Base-by-base conservation (phyloP, 2,888 invertebrate species). In the Cataglyphis altisquamis region DNA sequence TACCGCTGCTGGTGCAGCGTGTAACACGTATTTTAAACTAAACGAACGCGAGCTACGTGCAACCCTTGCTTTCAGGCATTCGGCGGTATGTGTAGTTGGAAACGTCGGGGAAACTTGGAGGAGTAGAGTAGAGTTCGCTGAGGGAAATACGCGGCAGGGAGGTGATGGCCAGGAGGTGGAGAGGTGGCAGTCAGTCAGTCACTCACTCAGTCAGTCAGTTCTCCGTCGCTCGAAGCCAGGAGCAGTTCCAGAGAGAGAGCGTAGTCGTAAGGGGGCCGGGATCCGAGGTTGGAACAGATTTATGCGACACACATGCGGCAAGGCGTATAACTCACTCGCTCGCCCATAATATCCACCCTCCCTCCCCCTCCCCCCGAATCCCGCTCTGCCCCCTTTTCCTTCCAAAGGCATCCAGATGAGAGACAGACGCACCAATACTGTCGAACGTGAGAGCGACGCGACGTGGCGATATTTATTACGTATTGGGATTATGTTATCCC, bases 301-400 rank as follows among this genome's bases (percentile, higher is more conserved):
- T 94, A 94, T 94, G 94, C 94, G 94, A 94, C 94, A 94, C 94
- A 94, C 94, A 94, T 94, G 94, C 94, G 94, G 92, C 94, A 92
- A 92, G 89, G 90, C 94, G 93, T 94, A 94, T 94, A 94, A 94
- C 94, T 94, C 94, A 94, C 94, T 94, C 93, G 93, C 91, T 93
- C 93, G 93, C 92, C 94, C 94, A 93, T 94, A 94, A 94, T 94
- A 94, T 94, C 92, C 92, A 91, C 92, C 91, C 92, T 88, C 88
- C 83, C 86, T 86, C 91, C 90, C 88, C 83, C 87, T 86, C 91
- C 90, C 88, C 82, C 86, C 85, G 88, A 62, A 70, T 60, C 95
- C 95, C 95, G 93, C 93, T 94, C 93, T 90, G 93, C 93, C 91
- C 91, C 89, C 90, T 94, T 88, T 86, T 87, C 90, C 86, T 88